phyloP scores from a whole-genome alignment of 2,797 vertebrate species.

The Podargus strigoides region DNA sequence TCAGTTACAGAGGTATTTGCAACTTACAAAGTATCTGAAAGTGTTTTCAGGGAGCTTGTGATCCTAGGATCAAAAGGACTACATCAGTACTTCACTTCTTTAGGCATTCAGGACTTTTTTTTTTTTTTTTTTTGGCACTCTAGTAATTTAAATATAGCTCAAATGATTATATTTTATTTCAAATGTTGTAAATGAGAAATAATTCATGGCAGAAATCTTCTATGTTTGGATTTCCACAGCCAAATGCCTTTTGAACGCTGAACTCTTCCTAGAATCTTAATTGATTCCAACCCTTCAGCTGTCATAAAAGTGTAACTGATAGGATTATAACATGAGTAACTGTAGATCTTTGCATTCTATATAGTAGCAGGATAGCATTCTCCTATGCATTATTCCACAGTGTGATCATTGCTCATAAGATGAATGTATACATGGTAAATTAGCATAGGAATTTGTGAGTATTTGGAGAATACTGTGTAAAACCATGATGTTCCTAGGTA shows the following conservation, averaged over 20 bases:
- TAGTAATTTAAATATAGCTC: constrained; percentile 53
- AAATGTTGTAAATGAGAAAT: not conserved
- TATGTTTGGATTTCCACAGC: not conserved
- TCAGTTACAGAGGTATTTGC: constrained; percentile 38
- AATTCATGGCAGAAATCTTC: constrained; percentile 5
- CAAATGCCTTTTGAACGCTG: not conserved
- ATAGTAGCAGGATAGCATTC: not conserved
- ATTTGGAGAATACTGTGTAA: not conserved
- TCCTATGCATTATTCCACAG: not conserved
- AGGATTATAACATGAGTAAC: fast-evolving
- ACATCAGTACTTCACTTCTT: constrained; percentile 56
- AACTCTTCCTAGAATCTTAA: not conserved
- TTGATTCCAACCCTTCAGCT: not conserved
- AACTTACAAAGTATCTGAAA: constrained; percentile 2
- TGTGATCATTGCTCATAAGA: not conserved
- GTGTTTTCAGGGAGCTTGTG: constrained; percentile 58
- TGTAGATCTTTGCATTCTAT: not conserved
- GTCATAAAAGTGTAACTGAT: not conserved
- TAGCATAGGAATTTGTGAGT: not conserved
- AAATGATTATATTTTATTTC: constrained; percentile 47
- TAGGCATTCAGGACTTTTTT: constrained; percentile 35
- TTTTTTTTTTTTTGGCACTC: constrained; percentile 21
- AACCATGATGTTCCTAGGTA: not conserved
- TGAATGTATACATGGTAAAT: not conserved
- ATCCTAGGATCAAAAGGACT: constrained; percentile 64